Conservation (phyloP, 1,140 invertebrate genomes). For the Drosophila bifasciata region DNA sequence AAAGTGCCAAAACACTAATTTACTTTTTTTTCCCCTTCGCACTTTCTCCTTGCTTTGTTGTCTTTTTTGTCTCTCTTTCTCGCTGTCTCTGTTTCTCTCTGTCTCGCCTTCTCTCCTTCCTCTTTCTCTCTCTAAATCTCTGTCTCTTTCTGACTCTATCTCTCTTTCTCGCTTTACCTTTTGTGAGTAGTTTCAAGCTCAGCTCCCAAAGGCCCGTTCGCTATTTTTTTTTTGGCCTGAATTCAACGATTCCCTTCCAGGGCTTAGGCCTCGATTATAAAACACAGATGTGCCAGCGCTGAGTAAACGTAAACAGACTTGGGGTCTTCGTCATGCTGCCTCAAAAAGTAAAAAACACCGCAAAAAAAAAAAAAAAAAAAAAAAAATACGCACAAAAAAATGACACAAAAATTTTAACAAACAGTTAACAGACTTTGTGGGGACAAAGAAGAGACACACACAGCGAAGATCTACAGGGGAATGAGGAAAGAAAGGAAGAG, state of each 20-base stretch:
- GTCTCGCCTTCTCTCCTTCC: too few relatives aligned
- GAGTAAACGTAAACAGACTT: conserved; percentile 68
- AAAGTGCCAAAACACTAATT: conserved; percentile 83
- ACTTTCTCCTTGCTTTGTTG: conserved; percentile 26
- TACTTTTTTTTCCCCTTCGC: conserved; percentile 67
- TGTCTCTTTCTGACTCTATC: conserved; percentile 16
- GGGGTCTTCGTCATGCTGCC: conserved; percentile 33
- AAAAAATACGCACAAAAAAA: conserved; percentile 27
- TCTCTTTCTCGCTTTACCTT: not conserved
- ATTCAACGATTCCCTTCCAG: conserved; percentile 36
- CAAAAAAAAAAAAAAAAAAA: conserved; percentile 9
- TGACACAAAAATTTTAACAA: conserved; percentile 52
- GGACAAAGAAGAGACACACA: too few relatives aligned
- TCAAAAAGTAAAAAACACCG: conserved; percentile 15
- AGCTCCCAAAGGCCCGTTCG: conserved; percentile 1
- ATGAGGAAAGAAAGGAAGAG: conserved; percentile 16
- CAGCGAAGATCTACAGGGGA: too few relatives aligned
- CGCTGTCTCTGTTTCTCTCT: not conserved
- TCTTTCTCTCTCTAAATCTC: too few relatives aligned
- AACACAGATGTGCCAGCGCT: conserved; percentile 69
- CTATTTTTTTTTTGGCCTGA: conserved; percentile 20
- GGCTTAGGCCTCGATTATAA: conserved; percentile 68
- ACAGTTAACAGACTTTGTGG: conserved; percentile 58
- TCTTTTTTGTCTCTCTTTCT: conserved; percentile 29
- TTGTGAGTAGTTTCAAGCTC: conserved; percentile 11